Evolutionary conservation across 2,888 invertebrate species (phyloP).

Genomic region (Lasioglossum vierecki): DNA sequence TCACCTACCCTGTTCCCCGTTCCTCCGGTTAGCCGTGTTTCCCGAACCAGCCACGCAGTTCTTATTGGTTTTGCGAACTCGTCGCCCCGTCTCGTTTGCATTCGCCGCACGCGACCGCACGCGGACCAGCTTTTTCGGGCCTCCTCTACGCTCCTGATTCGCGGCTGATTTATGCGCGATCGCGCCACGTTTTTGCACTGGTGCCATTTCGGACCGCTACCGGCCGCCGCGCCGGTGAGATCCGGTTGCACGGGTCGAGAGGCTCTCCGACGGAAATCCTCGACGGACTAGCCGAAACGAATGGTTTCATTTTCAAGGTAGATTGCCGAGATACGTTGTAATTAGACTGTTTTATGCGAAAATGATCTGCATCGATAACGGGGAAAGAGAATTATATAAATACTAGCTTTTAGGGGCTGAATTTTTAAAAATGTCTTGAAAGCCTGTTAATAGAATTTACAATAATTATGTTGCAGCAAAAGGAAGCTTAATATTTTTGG

Average conservation of each 20-base stretch:
- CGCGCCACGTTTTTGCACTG: slow-evolving; percentile 15
- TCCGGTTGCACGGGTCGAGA: background rate
- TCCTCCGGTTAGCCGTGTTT: slow-evolving; percentile 3
- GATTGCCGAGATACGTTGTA: background rate
- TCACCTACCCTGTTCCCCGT: background rate
- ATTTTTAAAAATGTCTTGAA: no score
- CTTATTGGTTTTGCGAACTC: slow-evolving; percentile 45
- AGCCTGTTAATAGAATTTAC: no score
- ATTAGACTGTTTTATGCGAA: background rate
- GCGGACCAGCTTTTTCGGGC: slow-evolving; percentile 31
- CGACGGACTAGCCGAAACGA: no score
- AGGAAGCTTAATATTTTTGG: no score
- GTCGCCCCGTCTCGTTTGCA: slow-evolving; percentile 50
- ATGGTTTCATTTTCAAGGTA: background rate
- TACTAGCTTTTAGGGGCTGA: no score
- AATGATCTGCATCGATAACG: no score
- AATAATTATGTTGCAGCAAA: no score
- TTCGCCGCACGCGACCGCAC: slow-evolving; percentile 6
- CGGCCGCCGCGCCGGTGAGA: background rate
- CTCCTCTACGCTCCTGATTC: slow-evolving; percentile 43
- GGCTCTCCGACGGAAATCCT: background rate
- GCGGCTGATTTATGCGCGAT: slow-evolving; percentile 53
- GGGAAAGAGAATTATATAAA: no score
- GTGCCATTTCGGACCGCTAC: slow-evolving; percentile 14
- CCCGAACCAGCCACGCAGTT: slow-evolving; percentile 14